These are phyloP conservation scores for Upupa epops DNA, from an alignment of 2,113 vertebrate genomes.

Conservation along the genomic window DNA sequence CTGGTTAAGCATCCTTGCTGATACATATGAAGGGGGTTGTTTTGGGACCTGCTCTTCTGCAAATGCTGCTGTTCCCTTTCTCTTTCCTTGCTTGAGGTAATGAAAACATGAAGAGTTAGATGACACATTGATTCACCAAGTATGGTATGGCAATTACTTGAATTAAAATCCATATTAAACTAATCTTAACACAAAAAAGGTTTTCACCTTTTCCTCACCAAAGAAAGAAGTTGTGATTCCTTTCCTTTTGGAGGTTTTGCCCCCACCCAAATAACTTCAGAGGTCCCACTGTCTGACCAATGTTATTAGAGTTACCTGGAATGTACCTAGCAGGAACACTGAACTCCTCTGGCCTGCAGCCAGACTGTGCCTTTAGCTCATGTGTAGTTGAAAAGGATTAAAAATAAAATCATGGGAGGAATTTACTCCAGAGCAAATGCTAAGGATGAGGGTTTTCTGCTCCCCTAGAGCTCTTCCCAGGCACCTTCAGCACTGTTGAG, in stretches of 20 bases:
- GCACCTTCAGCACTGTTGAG: no score
- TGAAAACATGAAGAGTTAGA: background rate
- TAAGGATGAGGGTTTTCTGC: background rate
- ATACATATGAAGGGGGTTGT: background rate
- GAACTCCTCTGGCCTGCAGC: background rate
- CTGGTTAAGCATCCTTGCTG: background rate
- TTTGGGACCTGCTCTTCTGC: background rate
- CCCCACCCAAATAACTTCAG: background rate
- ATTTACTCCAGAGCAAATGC: background rate
- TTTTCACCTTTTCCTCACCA: background rate
- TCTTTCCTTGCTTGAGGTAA: background rate
- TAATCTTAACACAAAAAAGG: background rate
- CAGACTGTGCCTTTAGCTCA: background rate
- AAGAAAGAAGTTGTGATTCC: background rate
- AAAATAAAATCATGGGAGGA: accelerated
- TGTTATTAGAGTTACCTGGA: accelerated
- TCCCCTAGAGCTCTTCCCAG: no score
- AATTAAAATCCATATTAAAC: background rate
- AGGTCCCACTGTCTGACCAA: no score
- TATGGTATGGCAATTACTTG: background rate
- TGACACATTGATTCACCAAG: background rate
- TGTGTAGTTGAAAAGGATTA: accelerated
- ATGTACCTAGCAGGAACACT: no score
- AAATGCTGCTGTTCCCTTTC: background rate
- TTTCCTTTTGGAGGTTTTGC: background rate